A percentile compares a stretch with the other conserved stretches of the same genome.
These are phyloP conservation scores for Campoplex nolae DNA, from an alignment of 2,888 invertebrate genomes.

Conservation along the genomic window DNA sequence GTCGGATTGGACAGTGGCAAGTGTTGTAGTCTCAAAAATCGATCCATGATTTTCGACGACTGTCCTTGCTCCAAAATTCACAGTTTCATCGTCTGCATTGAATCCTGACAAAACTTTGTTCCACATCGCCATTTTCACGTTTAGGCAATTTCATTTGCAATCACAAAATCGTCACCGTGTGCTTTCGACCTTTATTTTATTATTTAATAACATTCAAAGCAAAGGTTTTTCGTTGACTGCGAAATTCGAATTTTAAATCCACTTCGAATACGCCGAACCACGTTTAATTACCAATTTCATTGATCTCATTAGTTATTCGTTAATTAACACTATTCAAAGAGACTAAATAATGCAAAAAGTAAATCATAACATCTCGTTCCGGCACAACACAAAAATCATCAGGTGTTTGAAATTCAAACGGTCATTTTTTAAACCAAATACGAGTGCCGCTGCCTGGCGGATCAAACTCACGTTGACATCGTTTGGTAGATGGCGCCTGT, in stretches of 20 bases:
- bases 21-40: slow-evolving; percentile 85
- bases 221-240: neutral
- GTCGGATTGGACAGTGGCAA: slow-evolving; percentile 82
- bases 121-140: slow-evolving; percentile 79
- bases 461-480: no score
- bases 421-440: slow-evolving; percentile 24
- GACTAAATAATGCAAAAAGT: neutral
- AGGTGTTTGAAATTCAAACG: slow-evolving; percentile 36
- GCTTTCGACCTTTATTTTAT: neutral
- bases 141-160: neutral
- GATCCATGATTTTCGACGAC: slow-evolving; percentile 83
- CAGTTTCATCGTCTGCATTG: slow-evolving; percentile 85
- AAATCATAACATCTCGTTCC: neutral
- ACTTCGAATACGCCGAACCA: neutral
- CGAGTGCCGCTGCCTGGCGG: slow-evolving; percentile 18
- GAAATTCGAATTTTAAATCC: neutral
- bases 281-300: neutral
- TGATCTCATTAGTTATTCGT: neutral
- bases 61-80: slow-evolving; percentile 85
- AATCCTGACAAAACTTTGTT: slow-evolving; percentile 84
- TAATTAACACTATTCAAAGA: neutral
- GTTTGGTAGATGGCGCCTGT: slow-evolving; percentile 2
- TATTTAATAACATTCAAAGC: neutral
- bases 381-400: neutral
- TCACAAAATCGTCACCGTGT: neutral